These are phyloP conservation scores for Gymnoscopelus microlampas DNA, from an alignment of 2,797 vertebrate species.

Conservation along the genomic window DNA sequence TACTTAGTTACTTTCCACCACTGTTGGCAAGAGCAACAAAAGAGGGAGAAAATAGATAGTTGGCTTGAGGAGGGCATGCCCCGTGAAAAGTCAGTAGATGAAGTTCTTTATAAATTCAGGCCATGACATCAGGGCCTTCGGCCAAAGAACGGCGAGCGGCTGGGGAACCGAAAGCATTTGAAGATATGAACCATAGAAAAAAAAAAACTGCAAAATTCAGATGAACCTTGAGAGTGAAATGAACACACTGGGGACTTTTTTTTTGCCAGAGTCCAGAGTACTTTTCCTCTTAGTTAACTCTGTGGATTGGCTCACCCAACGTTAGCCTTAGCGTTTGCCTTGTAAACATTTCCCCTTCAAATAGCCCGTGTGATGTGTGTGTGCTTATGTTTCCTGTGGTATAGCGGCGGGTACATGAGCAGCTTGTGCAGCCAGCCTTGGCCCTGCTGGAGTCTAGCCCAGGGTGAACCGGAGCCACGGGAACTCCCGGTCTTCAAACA, in stretches of 20 bases:
- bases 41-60: slow-evolving; percentile 39
- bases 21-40: slow-evolving; percentile 34
- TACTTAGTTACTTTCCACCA: no score
- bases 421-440: slow-evolving; percentile 28
- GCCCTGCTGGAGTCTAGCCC: slow-evolving; percentile 61
- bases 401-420: slow-evolving; percentile 44
- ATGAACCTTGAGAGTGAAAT: no score
- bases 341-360: slow-evolving; percentile 35
- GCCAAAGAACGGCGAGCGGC: slow-evolving; percentile 34
- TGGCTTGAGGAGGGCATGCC: slow-evolving; percentile 45
- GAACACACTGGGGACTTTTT: no score
- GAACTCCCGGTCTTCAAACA: slow-evolving; percentile 35
- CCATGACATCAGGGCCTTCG: slow-evolving; percentile 33
- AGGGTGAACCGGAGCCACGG: slow-evolving; percentile 43
- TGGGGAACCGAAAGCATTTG: slow-evolving; percentile 18
- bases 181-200: slow-evolving; percentile 2
- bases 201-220: no score
- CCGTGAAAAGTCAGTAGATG: slow-evolving; percentile 45
- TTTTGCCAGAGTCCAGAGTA: background rate
- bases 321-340: slow-evolving; percentile 11
- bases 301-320: no score
- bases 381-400: slow-evolving; percentile 26
- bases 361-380: slow-evolving; percentile 19
- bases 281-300: slow-evolving; percentile 29
- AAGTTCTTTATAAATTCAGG: slow-evolving; percentile 24